A percentile compares a stretch with the other conserved stretches of the same genome.
Conservation (phyloP, 2,797 vertebrate species). For the Eptatretus atami region DNA sequence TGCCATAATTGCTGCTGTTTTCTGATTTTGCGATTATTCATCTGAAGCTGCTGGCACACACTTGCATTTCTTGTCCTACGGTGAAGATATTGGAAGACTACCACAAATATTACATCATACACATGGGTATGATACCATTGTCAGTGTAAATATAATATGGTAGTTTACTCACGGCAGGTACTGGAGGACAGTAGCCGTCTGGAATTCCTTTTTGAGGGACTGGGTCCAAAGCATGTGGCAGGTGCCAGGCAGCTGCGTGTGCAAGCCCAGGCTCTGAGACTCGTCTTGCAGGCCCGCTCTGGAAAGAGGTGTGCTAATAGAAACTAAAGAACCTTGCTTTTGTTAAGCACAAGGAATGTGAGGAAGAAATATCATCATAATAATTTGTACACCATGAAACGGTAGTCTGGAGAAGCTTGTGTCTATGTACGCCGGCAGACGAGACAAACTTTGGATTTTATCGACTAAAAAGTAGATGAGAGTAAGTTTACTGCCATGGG, state of each 20-base stretch:
- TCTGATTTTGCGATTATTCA: not conserved
- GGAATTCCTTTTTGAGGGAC: slow-evolving; percentile 71
- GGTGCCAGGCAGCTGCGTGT: slow-evolving; percentile 62
- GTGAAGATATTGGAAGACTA: not conserved
- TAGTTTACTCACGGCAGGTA: slow-evolving; percentile 21
- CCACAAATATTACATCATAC: not conserved
- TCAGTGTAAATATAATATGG: slow-evolving; percentile 5
- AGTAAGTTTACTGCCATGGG: too few species aligned
- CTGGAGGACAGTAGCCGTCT: slow-evolving; percentile 76
- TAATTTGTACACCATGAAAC: too few species aligned
- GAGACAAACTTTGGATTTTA: too few species aligned
- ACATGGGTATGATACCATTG: not conserved
- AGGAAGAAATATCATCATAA: too few species aligned
- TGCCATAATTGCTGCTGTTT: not conserved
- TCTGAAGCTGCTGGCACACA: not conserved
- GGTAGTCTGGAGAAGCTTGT: too few species aligned
- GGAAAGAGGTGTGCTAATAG: slow-evolving; percentile 29
- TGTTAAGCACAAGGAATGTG: too few species aligned
- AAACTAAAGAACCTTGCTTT: not conserved
- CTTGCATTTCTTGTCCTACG: not conserved
- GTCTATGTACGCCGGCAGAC: too few species aligned
- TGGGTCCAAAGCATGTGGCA: slow-evolving; percentile 47
- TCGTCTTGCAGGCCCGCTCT: slow-evolving; percentile 42
- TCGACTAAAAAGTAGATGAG: too few species aligned
- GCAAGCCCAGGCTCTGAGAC: slow-evolving; percentile 60